Conservation (phyloP, 1,140 invertebrate genomes). For the Phymastichus coffea region DNA sequence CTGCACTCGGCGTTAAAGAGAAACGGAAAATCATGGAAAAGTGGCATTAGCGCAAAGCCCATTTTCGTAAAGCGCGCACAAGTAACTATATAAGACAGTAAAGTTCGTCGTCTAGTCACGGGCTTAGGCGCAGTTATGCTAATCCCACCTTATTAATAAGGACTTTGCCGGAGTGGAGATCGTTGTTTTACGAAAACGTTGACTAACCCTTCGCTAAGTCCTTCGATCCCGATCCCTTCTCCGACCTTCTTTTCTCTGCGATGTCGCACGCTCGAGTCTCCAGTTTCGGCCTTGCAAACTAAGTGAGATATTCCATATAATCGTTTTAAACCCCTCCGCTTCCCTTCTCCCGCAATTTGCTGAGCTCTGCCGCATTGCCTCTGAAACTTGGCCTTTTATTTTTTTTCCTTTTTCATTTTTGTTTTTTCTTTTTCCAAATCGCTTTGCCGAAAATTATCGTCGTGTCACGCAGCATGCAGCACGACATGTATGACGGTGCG, state of each 20-base stretch:
- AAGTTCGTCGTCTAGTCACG: background rate
- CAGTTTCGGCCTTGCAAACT: constrained; percentile 30
- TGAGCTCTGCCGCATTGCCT: too few species aligned
- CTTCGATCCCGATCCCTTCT: constrained; percentile 32
- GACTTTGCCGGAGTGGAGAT: constrained; percentile 42
- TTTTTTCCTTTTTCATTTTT: background rate
- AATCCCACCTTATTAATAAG: constrained; percentile 51
- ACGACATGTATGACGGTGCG: too few species aligned
- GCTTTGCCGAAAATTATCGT: too few species aligned
- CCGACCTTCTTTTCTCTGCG: background rate
- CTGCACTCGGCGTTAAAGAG: too few species aligned
- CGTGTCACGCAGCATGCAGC: too few species aligned
- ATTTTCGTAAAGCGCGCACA: background rate
- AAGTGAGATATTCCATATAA: constrained; percentile 45
- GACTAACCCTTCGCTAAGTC: constrained; percentile 42
- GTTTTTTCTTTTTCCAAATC: background rate
- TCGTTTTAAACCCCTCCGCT: constrained; percentile 42
- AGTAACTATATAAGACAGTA: background rate
- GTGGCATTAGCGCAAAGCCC: constrained; percentile 21
- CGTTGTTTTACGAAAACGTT: constrained; percentile 39
- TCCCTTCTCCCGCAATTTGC: constrained; percentile 29
- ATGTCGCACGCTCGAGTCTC: background rate
- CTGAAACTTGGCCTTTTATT: background rate
- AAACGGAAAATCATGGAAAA: background rate
- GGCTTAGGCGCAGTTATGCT: constrained; percentile 47